Conservation (phyloP, 2,113 vertebrate genomes). For the Pterocles burchelli region DNA sequence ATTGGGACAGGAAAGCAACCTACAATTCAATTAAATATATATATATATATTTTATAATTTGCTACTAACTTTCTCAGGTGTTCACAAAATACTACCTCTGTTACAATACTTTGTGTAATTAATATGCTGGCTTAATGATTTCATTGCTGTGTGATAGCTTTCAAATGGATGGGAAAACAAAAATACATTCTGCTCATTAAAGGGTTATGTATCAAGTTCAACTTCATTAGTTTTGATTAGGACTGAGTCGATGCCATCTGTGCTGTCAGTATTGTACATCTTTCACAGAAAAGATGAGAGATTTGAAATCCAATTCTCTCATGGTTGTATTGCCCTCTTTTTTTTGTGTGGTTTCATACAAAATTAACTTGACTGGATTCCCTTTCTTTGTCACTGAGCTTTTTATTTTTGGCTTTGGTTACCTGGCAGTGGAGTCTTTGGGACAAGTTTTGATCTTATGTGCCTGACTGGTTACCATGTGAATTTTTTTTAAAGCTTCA, state of each 20-base stretch:
- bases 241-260: conserved; percentile 35
- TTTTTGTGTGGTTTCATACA: not conserved
- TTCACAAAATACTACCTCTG: not conserved
- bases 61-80: not conserved
- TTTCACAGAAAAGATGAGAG: conserved; percentile 5
- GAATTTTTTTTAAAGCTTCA: not conserved
- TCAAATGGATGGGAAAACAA: conserved; percentile 25
- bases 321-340: not conserved
- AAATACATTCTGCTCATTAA: conserved; percentile 51
- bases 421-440: not conserved
- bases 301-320: not conserved
- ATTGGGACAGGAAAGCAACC: not conserved
- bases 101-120: not conserved
- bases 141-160: not conserved
- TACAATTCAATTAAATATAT: not conserved
- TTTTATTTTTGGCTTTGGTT: conserved; percentile 42
- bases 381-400: not conserved
- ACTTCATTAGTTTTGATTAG: conserved; percentile 69
- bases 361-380: conserved; percentile 18
- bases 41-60: not conserved
- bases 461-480: not conserved
- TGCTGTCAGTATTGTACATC: not conserved
- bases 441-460: not conserved
- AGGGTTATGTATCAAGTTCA: conserved; percentile 44
- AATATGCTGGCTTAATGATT: not conserved